These are phyloP conservation scores for Glareola pratincola DNA, from an alignment of 2,113 vertebrate genomes.

Conservation along the genomic window DNA sequence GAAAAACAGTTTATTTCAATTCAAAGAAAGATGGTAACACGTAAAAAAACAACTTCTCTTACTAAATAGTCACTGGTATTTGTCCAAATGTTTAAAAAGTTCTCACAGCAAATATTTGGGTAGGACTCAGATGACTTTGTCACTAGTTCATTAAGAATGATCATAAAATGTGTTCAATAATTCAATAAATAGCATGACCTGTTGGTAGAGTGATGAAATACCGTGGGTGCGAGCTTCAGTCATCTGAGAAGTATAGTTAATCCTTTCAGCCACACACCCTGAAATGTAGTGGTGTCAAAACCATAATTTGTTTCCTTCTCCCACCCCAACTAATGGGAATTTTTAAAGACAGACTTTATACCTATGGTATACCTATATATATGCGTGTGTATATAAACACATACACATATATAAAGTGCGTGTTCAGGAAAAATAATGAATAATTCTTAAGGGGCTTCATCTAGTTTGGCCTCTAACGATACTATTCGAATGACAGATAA, in stretches of 20 bases:
- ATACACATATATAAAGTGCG: not conserved
- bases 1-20: not conserved
- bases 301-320: not conserved
- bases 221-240: not conserved
- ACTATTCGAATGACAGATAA: not conserved
- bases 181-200: not conserved
- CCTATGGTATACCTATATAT: not conserved
- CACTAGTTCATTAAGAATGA: not conserved
- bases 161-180: not conserved
- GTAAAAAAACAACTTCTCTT: not conserved
- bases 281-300: not conserved
- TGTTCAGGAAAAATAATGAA: not conserved
- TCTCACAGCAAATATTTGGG: not conserved
- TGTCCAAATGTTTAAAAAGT: not conserved
- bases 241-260: not conserved
- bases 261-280: constrained; percentile 1
- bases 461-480: not conserved
- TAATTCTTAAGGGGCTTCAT: not conserved
- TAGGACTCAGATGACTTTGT: not conserved
- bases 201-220: not conserved
- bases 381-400: no score
- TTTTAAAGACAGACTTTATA: not conserved
- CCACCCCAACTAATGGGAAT: not conserved
- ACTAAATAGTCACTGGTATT: not conserved
- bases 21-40: not conserved